A percentile compares a stretch with the other conserved stretches of the same genome.
phyloP scores from a whole-genome alignment of 2,888 invertebrate genomes.

The Chloroclystis v-ata region DNA sequence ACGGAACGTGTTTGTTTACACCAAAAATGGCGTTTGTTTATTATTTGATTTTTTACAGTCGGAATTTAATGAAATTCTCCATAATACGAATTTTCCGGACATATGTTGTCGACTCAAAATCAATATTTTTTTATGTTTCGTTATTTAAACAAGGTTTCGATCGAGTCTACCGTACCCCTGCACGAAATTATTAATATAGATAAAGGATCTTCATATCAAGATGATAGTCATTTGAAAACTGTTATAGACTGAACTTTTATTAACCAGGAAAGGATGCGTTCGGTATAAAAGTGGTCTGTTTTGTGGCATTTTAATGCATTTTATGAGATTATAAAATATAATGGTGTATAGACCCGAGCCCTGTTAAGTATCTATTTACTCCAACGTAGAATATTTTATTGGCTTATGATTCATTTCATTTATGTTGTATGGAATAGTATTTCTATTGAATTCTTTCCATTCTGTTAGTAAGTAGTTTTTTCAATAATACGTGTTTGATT shows the following conservation, averaged over 20 bases:
- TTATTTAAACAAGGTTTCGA: no score
- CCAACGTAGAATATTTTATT: constrained; percentile 1
- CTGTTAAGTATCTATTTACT: constrained; percentile 2
- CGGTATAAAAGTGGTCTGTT: constrained; percentile 36
- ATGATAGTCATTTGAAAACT: constrained; percentile 31
- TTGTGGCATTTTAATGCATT: constrained; percentile 37
- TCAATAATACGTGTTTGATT: no score
- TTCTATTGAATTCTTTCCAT: not conserved
- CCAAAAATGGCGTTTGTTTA: no score
- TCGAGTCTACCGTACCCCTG: no score
- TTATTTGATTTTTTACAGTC: no score
- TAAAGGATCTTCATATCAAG: constrained; percentile 29
- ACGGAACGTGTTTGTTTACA: no score
- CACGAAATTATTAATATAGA: no score
- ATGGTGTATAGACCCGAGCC: constrained; percentile 13
- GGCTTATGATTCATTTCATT: constrained; percentile 6
- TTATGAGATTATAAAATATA: constrained; percentile 67
- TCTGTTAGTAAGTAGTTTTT: no score
- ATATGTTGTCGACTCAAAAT: no score
- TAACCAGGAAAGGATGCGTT: constrained; percentile 56
- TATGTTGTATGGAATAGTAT: not conserved
- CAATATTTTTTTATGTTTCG: no score
- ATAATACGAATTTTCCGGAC: no score
- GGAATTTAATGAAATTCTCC: no score
- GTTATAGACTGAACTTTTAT: constrained; percentile 43